phyloP scores from a whole-genome alignment of 2,888 invertebrate species.

The Synergus japonicus region DNA sequence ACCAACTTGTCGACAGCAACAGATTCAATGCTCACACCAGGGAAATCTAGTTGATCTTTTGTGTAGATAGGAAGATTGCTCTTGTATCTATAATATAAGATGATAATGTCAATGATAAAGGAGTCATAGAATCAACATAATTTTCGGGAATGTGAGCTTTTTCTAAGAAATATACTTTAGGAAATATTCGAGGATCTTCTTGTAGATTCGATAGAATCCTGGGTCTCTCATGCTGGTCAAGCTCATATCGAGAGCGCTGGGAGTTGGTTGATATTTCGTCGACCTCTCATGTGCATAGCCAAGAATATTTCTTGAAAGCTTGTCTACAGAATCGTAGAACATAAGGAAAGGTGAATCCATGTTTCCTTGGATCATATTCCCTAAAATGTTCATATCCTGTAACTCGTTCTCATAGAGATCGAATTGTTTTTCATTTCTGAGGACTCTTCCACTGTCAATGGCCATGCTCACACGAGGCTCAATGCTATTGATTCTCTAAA shows the following conservation, averaged over 20 bases:
- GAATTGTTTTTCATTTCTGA: slow-evolving; percentile 59
- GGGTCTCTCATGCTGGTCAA: slow-evolving; percentile 84
- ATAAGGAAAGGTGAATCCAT: slow-evolving; percentile 74
- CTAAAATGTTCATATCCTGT: slow-evolving; percentile 79
- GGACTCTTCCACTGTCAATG: slow-evolving; percentile 66
- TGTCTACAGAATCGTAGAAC: slow-evolving; percentile 80
- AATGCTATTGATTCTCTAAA: slow-evolving; percentile 63
- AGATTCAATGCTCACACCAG: slow-evolving; percentile 81
- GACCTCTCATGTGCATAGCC: slow-evolving; percentile 70
- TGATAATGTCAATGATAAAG: not conserved
- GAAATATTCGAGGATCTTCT: slow-evolving; percentile 80
- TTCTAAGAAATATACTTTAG: slow-evolving; percentile 52
- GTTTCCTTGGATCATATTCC: slow-evolving; percentile 79
- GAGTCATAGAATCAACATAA: slow-evolving; percentile 7
- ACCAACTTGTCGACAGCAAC: slow-evolving; percentile 83
- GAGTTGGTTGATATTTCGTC: slow-evolving; percentile 75
- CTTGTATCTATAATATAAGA: slow-evolving; percentile 78
- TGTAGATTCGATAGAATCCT: slow-evolving; percentile 83
- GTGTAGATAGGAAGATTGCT: slow-evolving; percentile 80
- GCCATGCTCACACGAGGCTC: slow-evolving; percentile 65
- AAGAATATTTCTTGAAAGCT: slow-evolving; percentile 78
- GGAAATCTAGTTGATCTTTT: slow-evolving; percentile 80
- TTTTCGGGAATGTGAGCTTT: not conserved
- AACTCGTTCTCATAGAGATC: slow-evolving; percentile 55
- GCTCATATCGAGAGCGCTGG: slow-evolving; percentile 82